Evolutionary conservation across 2,797 vertebrate species (phyloP).

Genomic region (Nasua narica): DNA sequence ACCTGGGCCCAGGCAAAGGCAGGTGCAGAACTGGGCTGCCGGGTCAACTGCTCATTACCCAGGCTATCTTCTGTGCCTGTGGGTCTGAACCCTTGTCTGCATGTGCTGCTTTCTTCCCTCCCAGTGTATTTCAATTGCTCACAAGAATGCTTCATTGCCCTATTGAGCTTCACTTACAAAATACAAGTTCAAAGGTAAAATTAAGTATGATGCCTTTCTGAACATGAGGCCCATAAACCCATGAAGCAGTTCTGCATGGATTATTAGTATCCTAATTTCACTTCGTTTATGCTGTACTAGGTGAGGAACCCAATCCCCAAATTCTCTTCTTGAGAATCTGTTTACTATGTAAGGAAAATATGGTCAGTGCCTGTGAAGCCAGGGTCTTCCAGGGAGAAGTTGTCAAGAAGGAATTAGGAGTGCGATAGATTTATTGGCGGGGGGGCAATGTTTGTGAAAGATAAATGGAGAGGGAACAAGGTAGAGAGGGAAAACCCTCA

Average conservation of each 20-base stretch:
- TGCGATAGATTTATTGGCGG: neutral
- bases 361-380: neutral
- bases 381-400: neutral
- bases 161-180: neutral
- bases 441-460: neutral
- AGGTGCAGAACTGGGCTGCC: neutral
- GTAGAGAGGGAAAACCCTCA: neutral
- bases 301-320: neutral
- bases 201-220: neutral
- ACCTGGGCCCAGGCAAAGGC: neutral
- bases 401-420: neutral
- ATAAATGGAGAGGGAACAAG: neutral
- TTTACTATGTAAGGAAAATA: neutral
- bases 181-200: neutral
- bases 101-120: neutral
- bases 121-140: neutral
- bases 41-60: neutral
- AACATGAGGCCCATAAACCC: neutral
- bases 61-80: neutral
- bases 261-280: neutral
- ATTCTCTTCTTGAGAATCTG: neutral
- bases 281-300: neutral
- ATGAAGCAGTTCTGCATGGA: neutral
- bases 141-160: neutral
- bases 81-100: neutral